phyloP scores from a whole-genome alignment of 2,888 invertebrate genomes.

The Ectemnius continuus region DNA sequence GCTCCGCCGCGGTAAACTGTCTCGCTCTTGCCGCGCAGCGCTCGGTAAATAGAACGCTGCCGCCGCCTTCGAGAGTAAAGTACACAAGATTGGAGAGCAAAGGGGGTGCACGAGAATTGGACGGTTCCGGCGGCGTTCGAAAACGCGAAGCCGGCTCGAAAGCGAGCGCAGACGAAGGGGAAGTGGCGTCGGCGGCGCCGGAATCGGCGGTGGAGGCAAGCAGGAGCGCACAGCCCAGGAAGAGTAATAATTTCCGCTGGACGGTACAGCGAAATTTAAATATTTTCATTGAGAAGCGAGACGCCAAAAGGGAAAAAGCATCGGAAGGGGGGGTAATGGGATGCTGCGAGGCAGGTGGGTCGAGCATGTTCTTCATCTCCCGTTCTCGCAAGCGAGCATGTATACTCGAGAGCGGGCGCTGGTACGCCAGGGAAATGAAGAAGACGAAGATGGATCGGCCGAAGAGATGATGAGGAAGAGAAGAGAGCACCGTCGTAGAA shows the following conservation, averaged over 20 bases:
- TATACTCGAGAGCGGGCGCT: constrained; percentile 19
- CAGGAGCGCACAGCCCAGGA: constrained; percentile 18
- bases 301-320: constrained; percentile 56
- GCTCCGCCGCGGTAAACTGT: not conserved
- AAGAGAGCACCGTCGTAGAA: not conserved
- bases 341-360: constrained; percentile 22
- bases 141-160: constrained; percentile 6
- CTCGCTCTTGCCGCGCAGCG: not conserved
- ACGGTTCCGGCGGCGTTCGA: too few species aligned
- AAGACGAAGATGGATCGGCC: constrained; percentile 13
- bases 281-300: constrained; percentile 58
- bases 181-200: too few species aligned
- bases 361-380: too few species aligned
- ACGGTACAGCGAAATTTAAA: constrained; percentile 61
- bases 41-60: too few species aligned
- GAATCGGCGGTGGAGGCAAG: too few species aligned
- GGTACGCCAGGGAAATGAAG: constrained; percentile 36
- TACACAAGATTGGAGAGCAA: not conserved
- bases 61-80: too few species aligned
- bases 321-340: constrained; percentile 43
- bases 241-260: constrained; percentile 63
- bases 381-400: not conserved
- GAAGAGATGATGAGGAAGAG: constrained; percentile 9
- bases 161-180: constrained; percentile 21
- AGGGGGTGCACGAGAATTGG: constrained; percentile 1